Evolutionary conservation across 2,888 invertebrate genomes (phyloP).

Genomic region (Eupithecia pulchellata): DNA sequence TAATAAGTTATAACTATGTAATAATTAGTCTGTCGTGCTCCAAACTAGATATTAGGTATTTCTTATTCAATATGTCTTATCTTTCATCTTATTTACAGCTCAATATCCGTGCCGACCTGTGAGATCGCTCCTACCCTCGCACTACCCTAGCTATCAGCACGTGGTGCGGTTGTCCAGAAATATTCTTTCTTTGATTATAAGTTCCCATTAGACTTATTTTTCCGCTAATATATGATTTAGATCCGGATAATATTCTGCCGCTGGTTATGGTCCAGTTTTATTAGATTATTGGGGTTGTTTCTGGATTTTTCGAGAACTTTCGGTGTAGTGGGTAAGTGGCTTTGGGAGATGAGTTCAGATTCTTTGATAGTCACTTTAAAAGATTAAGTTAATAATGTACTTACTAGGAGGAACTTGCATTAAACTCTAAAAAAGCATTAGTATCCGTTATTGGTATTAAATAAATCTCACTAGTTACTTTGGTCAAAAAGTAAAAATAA

Average conservation of each 20-base stretch:
- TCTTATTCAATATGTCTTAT: no score
- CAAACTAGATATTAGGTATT: no score
- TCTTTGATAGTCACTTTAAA: background rate
- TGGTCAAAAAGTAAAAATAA: no score
- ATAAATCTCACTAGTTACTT: no score
- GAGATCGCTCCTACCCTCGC: constrained; percentile 46
- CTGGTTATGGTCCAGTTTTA: constrained; percentile 46
- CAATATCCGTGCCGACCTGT: background rate
- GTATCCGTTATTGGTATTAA: no score
- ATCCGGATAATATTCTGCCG: constrained; percentile 49
- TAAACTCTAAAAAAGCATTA: background rate
- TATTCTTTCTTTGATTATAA: constrained; percentile 82
- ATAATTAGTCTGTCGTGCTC: no score
- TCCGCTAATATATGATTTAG: constrained; percentile 83
- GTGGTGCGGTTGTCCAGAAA: constrained; percentile 71
- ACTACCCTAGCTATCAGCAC: constrained; percentile 51
- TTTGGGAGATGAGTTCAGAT: background rate
- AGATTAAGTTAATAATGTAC: background rate
- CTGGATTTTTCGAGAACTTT: background rate
- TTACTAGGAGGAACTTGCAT: background rate
- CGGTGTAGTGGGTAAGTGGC: background rate
- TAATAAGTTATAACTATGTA: no score
- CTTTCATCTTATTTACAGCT: no score
- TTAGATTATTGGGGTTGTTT: constrained; percentile 44
- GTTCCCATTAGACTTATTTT: constrained; percentile 81